A percentile compares a stretch with the other conserved stretches of the same genome.
phyloP scores from a whole-genome alignment of 2,797 vertebrate genomes.

The Podargus strigoides region DNA sequence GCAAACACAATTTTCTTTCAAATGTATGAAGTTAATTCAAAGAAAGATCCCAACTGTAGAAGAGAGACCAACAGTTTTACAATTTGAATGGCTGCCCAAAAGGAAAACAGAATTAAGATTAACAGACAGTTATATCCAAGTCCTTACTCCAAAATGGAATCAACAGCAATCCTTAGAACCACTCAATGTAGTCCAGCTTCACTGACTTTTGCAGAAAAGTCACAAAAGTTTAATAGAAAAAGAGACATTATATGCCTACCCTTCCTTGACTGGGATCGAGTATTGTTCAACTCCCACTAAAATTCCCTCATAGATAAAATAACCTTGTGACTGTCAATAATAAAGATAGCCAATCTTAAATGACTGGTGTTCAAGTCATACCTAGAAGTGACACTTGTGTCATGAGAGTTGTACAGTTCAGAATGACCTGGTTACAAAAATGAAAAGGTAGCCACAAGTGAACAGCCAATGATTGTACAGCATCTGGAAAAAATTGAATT shows the following conservation, averaged over 20 bases:
- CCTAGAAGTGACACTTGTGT: not conserved
- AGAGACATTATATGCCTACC: not conserved
- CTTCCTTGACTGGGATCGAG: not conserved
- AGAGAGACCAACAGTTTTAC: not conserved
- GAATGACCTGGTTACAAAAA: not conserved
- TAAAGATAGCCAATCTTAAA: not conserved
- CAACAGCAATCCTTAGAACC: not conserved
- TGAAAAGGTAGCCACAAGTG: not conserved
- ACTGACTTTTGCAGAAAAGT: not conserved
- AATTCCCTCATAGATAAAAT: not conserved
- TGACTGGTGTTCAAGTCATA: not conserved
- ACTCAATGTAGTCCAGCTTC: fast-evolving
- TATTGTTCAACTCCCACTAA: not conserved
- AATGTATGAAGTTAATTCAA: not conserved
- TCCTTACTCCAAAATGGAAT: not conserved
- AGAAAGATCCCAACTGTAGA: not conserved
- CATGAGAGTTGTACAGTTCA: not conserved
- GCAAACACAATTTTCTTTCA: not conserved
- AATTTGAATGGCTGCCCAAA: not conserved
- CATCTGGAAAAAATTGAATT: not conserved
- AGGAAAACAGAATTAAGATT: not conserved
- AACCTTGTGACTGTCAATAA: not conserved
- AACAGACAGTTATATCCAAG: not conserved
- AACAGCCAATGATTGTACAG: not conserved
- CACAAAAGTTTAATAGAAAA: not conserved